Evolutionary conservation across 1,140 invertebrate genomes (phyloP), one percentile per base, ranked within the genome.

Genomic region (Babylonia areolata): DNA sequence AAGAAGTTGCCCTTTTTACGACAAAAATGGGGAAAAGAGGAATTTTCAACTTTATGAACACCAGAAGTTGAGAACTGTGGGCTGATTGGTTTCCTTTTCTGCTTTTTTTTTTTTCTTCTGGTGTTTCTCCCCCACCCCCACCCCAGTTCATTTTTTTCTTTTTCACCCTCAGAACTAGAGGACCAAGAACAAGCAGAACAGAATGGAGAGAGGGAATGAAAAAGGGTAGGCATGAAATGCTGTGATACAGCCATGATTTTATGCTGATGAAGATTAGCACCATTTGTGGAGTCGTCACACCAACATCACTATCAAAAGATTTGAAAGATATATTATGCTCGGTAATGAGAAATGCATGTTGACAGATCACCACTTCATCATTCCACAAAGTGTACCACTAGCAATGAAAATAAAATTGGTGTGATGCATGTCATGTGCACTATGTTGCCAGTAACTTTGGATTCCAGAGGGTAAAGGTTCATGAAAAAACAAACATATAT

Each of bases 261-360:
- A 51, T 71, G 82, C 58, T 39, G 37, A 42, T 71, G 40, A 84
- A 84, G n/a, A n/a, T 51, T 84, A 84, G 82, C 82, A 84, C 82
- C 82, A 84, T 84, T 40, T 9, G 23, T 51, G 58, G 58, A 64
- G 28, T 64, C 58, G 15, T 64, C 58, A 64, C 15, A 64, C 58
- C 58, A 28, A 12, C 58, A 23, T 12, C 58, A 64, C 58, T 64
- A 3, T 23, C 71, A 2, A 42, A 71, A 84, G 64, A 39, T 46
- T 54, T 20, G 2, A 46, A 46, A 54, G 54, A 42, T 75, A 17
- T 84, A 84, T 84, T 73, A 73, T 73, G 64, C 64, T 37, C 82
- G 6, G 73, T 75, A 75, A 80, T 39, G 37, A 75, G 28, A 35
- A 17, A 75, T 23, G 28, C 17, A 64, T 51, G 46, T 64, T 23